These are phyloP conservation scores for Platycheirus rosarum DNA, from an alignment of 2,888 invertebrate genomes.

Conservation along the genomic window DNA sequence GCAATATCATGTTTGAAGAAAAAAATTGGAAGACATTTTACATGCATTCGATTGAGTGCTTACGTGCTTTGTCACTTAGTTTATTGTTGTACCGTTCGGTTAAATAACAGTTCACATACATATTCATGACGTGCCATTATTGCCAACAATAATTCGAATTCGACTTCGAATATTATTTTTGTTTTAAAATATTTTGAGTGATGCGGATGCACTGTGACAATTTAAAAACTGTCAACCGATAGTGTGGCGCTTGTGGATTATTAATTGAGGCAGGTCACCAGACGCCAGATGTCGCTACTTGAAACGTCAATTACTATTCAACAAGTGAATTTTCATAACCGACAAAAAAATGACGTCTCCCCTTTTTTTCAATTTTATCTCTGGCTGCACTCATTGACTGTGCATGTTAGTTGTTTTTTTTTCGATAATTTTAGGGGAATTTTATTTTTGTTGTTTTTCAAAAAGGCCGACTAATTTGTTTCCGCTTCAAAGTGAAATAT, in stretches of 20 bases:
- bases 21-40: slow-evolving; percentile 20
- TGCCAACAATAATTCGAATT: slow-evolving; percentile 43
- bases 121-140: no score
- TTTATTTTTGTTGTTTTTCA: slow-evolving; percentile 29
- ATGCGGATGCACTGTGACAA: slow-evolving; percentile 50
- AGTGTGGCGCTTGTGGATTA: slow-evolving; percentile 52
- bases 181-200: slow-evolving; percentile 4
- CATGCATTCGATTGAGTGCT: slow-evolving; percentile 25
- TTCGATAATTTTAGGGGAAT: slow-evolving; percentile 26
- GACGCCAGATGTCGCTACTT: slow-evolving; percentile 28
- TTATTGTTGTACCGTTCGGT: not conserved
- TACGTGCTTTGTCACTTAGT: slow-evolving; percentile 32
- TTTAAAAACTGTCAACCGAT: slow-evolving; percentile 39
- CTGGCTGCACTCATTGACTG: slow-evolving; percentile 19
- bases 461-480: slow-evolving; percentile 43
- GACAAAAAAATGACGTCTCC: slow-evolving; percentile 34
- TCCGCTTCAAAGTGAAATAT: slow-evolving; percentile 58
- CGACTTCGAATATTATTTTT: slow-evolving; percentile 22
- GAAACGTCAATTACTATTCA: slow-evolving; percentile 58
- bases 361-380: slow-evolving; percentile 28
- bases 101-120: slow-evolving; percentile 35
- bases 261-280: slow-evolving; percentile 70
- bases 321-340: slow-evolving; percentile 67
- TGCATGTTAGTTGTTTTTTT: slow-evolving; percentile 25
- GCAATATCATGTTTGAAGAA: slow-evolving; percentile 9